Base-by-base conservation (phyloP, 2,113 vertebrate genomes). In the Ameiurus melas region DNA sequence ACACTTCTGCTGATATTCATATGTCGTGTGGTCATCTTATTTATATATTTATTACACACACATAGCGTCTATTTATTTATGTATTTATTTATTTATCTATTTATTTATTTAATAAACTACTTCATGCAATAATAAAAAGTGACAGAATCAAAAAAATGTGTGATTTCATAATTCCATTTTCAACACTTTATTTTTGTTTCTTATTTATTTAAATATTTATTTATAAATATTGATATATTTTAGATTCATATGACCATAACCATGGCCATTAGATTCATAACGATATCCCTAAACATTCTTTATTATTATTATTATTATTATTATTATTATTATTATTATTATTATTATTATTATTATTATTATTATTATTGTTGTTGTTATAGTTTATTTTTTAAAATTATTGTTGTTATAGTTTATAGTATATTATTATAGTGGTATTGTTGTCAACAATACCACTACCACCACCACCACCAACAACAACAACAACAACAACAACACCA, bases 281-380 rank as follows among this genome's bases (percentile, higher is more conserved):
- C 13, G 13, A 13, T 55, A 55, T 14, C 53, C n/a, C n/a, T 58
- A 19, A 58, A 58, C 66, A 70, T n/a, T 30, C 1, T 6, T 30
- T n/a, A 73, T 73, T 73, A 73, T 75, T 73, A 73, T 73, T 75
- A 71, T 71, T 19, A 71, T 71, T 71, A 71, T 71, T 39, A 71
- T 71, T 73, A 75, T 75, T 75, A 75, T 75, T 75, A 22, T 75
- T 75, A 22, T 73, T 39, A 43, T 73, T 73, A 43, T 73, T 43
- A 25, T 75, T 43, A 47, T 75, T 75, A 75, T 73, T 39, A 20
- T 73, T 73, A 8, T 4, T 20, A 22, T 14, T 19, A 0, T 47
- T 47, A 6, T 47, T 6, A 6, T 7, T 6, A 22, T 14, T 8
- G 4, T 47, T 47, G 43, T 47, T 47, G 43, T 47, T 47, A n/a